phyloP scores from a whole-genome alignment of 2,113 vertebrate genomes.

The Zeus faber region DNA sequence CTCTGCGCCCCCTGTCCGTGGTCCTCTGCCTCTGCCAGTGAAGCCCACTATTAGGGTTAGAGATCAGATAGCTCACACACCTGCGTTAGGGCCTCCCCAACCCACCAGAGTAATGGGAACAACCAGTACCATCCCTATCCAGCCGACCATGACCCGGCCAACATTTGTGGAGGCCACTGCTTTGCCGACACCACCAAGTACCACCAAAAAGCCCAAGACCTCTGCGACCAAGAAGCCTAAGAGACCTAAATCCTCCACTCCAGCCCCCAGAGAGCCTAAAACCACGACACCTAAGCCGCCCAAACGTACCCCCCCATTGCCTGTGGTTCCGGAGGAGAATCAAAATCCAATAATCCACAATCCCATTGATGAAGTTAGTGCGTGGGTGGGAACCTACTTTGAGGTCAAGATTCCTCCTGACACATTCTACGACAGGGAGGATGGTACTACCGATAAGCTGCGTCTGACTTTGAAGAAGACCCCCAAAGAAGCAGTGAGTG shows the following conservation, averaged over 20 bases:
- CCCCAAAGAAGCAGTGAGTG: slow-evolving; percentile 82
- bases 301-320: slow-evolving; percentile 73
- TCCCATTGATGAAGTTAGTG: slow-evolving; percentile 88
- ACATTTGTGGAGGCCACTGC: slow-evolving; percentile 85
- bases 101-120: slow-evolving; percentile 87
- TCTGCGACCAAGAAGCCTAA: slow-evolving; percentile 79
- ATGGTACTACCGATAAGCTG: slow-evolving; percentile 91
- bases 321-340: slow-evolving; percentile 75
- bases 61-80: slow-evolving; percentile 90
- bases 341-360: slow-evolving; percentile 84
- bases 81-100: slow-evolving; percentile 84
- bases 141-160: slow-evolving; percentile 83
- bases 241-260: slow-evolving; percentile 79
- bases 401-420: slow-evolving; percentile 93
- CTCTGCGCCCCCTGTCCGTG: slow-evolving; percentile 82
- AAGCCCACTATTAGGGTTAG: slow-evolving; percentile 90
- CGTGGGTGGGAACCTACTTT: slow-evolving; percentile 94
- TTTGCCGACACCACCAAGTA: slow-evolving; percentile 78
- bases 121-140: slow-evolving; percentile 77
- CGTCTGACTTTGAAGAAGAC: slow-evolving; percentile 86
- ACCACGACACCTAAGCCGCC: slow-evolving; percentile 77
- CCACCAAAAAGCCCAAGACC: slow-evolving; percentile 87
- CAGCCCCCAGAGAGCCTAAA: slow-evolving; percentile 79
- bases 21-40: slow-evolving; percentile 85
- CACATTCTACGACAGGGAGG: slow-evolving; percentile 90